These are phyloP conservation scores for Chanos chanos DNA, from an alignment of 2,797 vertebrate species.

Conservation along the genomic window DNA sequence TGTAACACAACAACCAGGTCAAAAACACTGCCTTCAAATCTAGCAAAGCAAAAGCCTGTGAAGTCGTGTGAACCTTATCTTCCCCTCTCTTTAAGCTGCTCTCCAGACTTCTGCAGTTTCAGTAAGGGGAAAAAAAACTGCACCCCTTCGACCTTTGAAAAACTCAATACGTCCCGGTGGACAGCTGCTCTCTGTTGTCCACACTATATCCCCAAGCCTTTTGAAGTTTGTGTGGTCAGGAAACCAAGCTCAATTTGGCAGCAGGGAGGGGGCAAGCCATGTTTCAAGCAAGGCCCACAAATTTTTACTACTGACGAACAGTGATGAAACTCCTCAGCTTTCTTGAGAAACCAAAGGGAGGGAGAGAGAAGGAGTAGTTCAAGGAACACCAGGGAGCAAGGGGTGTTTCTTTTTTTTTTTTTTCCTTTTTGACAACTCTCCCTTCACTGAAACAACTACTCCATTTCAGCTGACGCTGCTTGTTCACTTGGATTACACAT, in stretches of 20 bases:
- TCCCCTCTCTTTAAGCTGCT: neutral
- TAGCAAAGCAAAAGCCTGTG: neutral
- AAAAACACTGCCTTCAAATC: neutral
- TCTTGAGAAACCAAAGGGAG: too few relatives aligned
- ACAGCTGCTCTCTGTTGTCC: constrained; percentile 40
- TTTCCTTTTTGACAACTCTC: neutral
- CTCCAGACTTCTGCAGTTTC: neutral
- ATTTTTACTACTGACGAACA: constrained; percentile 26
- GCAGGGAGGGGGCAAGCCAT: neutral
- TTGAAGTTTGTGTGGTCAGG: constrained; percentile 28
- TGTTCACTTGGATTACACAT: constrained; percentile 15
- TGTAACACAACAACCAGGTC: too few relatives aligned
- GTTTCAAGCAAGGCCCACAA: constrained; percentile 23
- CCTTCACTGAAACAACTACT: neutral
- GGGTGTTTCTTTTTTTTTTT: neutral
- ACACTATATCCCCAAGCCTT: constrained; percentile 28
- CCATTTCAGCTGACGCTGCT: constrained; percentile 6
- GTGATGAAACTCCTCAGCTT: too few relatives aligned
- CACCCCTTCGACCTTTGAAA: constrained; percentile 19
- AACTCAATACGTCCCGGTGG: constrained; percentile 26
- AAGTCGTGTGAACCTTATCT: neutral
- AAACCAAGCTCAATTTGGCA: constrained; percentile 9
- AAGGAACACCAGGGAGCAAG: constrained; percentile 10
- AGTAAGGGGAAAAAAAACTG: constrained; percentile 2
- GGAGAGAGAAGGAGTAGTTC: constrained; percentile 1